Conservation (phyloP, 2,888 invertebrate genomes). For the Oasisia sp. region DNA sequence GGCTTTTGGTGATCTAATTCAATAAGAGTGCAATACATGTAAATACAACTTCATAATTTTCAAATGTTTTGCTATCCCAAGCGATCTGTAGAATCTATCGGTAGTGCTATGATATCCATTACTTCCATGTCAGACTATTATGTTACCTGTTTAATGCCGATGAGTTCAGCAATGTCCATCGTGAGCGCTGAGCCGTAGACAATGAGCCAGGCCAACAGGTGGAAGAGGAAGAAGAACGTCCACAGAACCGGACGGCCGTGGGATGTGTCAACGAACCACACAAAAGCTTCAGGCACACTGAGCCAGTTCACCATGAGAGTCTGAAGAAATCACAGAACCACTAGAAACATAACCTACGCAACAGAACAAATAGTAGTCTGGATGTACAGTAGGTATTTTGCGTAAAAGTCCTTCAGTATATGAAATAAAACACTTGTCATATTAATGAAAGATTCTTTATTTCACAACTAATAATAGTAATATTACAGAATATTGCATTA, state of each 20-base stretch:
- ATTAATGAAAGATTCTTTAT: too few species aligned
- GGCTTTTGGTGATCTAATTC: too few species aligned
- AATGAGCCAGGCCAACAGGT: conserved; percentile 48
- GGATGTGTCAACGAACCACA: conserved; percentile 52
- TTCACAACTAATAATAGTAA: too few species aligned
- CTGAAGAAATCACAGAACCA: conserved; percentile 36
- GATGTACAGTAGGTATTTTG: too few species aligned
- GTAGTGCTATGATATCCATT: too few species aligned
- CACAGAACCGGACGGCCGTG: conserved; percentile 42
- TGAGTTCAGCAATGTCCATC: conserved; percentile 49
- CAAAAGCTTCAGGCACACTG: conserved; percentile 43
- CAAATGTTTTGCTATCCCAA: too few species aligned
- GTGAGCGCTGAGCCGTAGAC: conserved; percentile 46
- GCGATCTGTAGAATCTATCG: too few species aligned
- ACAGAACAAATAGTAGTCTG: background rate
- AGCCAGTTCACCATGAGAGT: conserved; percentile 48
- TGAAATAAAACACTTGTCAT: too few species aligned
- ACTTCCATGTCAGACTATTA: background rate
- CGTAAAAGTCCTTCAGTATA: too few species aligned
- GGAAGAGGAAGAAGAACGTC: conserved; percentile 51
- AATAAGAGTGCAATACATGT: too few species aligned
- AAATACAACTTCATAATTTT: too few species aligned
- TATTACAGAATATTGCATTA: too few species aligned
- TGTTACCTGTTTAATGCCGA: conserved; percentile 55
- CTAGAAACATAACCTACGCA: background rate